Evolutionary conservation across 1,140 invertebrate genomes (phyloP), one percentile per base, ranked within the genome.

Genomic region (Cepaea nemoralis): DNA sequence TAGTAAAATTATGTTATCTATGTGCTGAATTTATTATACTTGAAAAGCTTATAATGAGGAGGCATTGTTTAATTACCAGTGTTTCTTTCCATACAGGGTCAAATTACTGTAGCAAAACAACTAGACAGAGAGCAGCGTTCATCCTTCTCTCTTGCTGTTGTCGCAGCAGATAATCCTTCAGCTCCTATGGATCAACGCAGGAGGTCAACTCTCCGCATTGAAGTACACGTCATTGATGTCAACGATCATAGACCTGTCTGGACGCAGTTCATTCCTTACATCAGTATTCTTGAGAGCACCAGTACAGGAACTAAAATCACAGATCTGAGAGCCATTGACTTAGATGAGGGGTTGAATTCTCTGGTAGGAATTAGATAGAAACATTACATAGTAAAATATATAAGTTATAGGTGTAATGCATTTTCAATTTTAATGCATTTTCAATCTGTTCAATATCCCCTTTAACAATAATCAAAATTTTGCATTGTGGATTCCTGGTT

Each of bases 211-310:
- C 31, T 67, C 14, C 59, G 12, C 12, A 24, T 79, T 19, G 0
- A 67, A 22, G 45, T 79, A 8, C 1, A 1, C 27, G 63, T 79
- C n/a, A 42, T 40, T 33, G 77, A 79, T 42, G 77, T 79, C 22
- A 79, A 79, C 31, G 77, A 79, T 37, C 33, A 79, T 69, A 39
- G 3, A 19, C 77, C 77, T 3, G 31, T 67, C 3, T 79, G 77
- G 77, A 79, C 59, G 19, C 77, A 69, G 40, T 24, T 48, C 42
- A 69, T 69, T 10, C 59, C 77, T 24, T 42, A 31, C n/a, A 37
- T 79, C 59, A 79, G 39, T 69, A 37, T 79, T 1, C 33, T 45
- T 22, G 77, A 79, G 33, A 79, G 27, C 6, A 42, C 40, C 14
- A 24, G 0, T 67, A 63, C 48, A 2, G 77, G 77, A 1, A 79